Base-by-base conservation (phyloP, 1,140 invertebrate species). In the Potamilus streckersoni region DNA sequence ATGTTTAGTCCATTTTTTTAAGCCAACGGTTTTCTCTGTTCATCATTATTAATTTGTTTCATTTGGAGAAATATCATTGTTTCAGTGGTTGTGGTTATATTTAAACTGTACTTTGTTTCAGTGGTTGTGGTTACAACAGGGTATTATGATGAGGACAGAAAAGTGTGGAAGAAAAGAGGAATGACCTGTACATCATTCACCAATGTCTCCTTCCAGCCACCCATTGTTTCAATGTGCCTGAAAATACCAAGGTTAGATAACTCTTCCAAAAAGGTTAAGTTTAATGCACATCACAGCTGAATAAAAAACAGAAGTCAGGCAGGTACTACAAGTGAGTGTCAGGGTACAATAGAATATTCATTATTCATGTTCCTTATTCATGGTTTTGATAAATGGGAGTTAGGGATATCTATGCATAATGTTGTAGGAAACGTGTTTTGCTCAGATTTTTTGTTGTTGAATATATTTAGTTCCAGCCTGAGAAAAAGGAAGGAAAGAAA, bases 171-270 rank as follows among this genome's bases (percentile, higher is more conserved):
- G n/a, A 89, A 88, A 64, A 78, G 85, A 78, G 88, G 88, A 64
- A 80, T 89, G 59, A 88, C 87, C 0, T 88, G 87, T 80, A 88
- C 86, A 67, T 87, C 87, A 12, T 88, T 89, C 70, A 84, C 85
- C 61, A 87, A 85, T 81, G 84, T 88, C 11, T 87, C 87, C n/a
- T 83, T 83, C 31, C 71, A 81, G 16, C 88, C 88, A 64, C 83
- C 88, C 20, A 85, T 88, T 69, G 75, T 89, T 14, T 88, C 86
- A 20, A 83, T 89, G 38, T 88, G 86, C 80, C 76, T 89, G 15
- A 82, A 85, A 55, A 85, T 84, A 73, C 81, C 82, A 73, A 88
- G 88, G 88, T 89, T 79, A 78, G 65, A n/a, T 62, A 23, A 62
- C 8, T 23, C 23, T 62, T 14, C 19, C 19, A 62, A 23, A 61